Percentiles rank a stretch among this genome's conserved stretches.
phyloP scores from a whole-genome alignment of 2,797 vertebrate genomes.

The Zenarchopterus dispar region DNA sequence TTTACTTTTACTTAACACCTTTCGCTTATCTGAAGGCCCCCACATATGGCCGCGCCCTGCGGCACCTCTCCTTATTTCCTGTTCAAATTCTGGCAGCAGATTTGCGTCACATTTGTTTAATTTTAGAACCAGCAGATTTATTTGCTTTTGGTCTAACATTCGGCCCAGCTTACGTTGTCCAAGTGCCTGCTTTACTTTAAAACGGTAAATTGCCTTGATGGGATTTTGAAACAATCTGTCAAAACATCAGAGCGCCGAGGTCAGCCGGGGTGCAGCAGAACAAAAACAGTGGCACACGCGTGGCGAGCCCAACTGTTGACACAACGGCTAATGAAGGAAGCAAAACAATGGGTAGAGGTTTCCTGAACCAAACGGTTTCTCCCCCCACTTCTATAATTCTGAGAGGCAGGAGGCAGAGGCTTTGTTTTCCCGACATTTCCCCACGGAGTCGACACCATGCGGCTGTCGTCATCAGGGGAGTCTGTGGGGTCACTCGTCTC shows the following conservation, averaged over 20 bases:
- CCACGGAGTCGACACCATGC: constrained; percentile 58
- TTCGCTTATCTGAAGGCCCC: constrained; percentile 62
- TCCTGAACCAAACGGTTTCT: constrained; percentile 72
- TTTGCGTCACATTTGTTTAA: constrained; percentile 73
- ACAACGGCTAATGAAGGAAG: constrained; percentile 85
- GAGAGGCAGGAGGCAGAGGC: constrained; percentile 64
- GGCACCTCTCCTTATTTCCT: constrained; percentile 62
- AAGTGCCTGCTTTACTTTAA: constrained; percentile 55
- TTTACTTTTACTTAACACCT: constrained; percentile 53
- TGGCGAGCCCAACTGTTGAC: constrained; percentile 78
- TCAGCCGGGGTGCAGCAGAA: constrained; percentile 74
- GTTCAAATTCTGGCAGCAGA: constrained; percentile 49
- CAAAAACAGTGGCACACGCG: constrained; percentile 85
- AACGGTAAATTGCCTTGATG: constrained; percentile 70
- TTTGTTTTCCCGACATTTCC: constrained; percentile 80
- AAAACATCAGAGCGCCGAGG: constrained; percentile 79
- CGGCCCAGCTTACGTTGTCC: constrained; percentile 55
- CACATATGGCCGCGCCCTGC: constrained; percentile 49
- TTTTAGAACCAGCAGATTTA: constrained; percentile 68
- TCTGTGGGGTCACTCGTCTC: constrained; percentile 68
- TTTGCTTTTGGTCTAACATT: constrained; percentile 66
- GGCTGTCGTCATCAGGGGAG: constrained; percentile 83
- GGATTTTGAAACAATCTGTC: constrained; percentile 85
- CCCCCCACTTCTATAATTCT: constrained; percentile 34
- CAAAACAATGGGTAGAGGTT: constrained; percentile 85